phyloP scores from a whole-genome alignment of 92 coral and sea anemone species.

The Anthopleura xanthogrammica region DNA sequence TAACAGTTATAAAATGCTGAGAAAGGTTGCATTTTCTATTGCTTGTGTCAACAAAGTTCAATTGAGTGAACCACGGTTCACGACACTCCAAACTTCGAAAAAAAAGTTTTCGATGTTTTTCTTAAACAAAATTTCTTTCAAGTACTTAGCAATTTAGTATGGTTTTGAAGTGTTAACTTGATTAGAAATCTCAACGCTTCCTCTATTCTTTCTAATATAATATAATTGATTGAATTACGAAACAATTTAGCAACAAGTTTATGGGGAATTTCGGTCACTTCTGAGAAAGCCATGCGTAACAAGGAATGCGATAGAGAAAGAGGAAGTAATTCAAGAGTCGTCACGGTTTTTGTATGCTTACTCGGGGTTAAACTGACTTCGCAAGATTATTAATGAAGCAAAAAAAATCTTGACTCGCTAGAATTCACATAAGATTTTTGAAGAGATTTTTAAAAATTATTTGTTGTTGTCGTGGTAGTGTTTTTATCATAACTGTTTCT shows the following conservation, averaged over 20 bases:
- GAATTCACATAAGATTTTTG: not conserved
- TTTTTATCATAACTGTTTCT: too few species aligned
- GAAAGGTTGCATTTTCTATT: not conserved
- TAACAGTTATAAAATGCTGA: not conserved
- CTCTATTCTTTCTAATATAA: not conserved
- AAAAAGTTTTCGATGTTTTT: not conserved
- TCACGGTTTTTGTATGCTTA: not conserved
- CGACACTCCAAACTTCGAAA: not conserved
- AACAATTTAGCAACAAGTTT: not conserved
- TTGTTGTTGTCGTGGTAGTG: too few species aligned
- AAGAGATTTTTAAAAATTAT: too few species aligned
- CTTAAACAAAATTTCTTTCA: not conserved
- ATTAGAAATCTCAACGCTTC: not conserved
- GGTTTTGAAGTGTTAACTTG: not conserved
- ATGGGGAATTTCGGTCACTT: not conserved
- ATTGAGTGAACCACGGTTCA: not conserved
- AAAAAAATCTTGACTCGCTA: not conserved
- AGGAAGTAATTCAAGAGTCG: not conserved
- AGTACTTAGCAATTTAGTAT: not conserved
- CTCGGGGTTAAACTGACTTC: not conserved
- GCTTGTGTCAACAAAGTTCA: not conserved
- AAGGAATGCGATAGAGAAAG: not conserved
- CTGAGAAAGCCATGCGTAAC: not conserved
- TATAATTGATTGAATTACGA: not conserved
- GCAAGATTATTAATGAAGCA: slow-evolving; percentile 32